Conservation (phyloP, 2,797 vertebrate genomes). For the Muraenolepis orangiensis region DNA sequence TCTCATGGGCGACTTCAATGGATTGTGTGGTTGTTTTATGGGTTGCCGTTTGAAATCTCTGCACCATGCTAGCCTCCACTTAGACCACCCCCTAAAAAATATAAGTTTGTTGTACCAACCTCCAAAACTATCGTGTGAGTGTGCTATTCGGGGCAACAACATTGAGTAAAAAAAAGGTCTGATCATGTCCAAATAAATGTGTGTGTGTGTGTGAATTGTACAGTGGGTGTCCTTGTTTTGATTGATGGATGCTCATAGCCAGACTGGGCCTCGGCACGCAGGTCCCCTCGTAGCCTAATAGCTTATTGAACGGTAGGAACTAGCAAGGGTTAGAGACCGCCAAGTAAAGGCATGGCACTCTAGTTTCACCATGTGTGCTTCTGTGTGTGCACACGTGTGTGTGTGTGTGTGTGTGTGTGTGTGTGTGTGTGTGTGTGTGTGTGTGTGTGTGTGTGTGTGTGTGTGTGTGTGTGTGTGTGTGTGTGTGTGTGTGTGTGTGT, state of each 20-base stretch:
- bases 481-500: constrained; percentile 43
- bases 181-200: background rate
- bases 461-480: constrained; percentile 5
- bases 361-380: background rate
- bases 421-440: constrained; percentile 11
- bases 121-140: background rate
- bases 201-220: background rate
- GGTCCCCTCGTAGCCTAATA: constrained; percentile 72
- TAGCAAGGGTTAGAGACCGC: constrained; percentile 71
- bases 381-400: constrained; percentile 6
- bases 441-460: constrained; percentile 26
- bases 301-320: constrained; percentile 73
- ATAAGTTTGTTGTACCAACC: background rate
- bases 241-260: constrained; percentile 65
- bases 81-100: background rate
- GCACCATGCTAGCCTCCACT: too few species aligned
- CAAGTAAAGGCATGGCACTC: constrained; percentile 54
- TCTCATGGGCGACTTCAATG: background rate
- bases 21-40: background rate
- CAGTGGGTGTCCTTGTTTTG: constrained; percentile 43
- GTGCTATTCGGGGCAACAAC: background rate
- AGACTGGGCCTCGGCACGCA: constrained; percentile 70
- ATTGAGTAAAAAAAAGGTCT: background rate
- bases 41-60: background rate
- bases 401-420: constrained; percentile 44